A percentile compares a stretch with the other conserved stretches of the same genome.
Evolutionary conservation across 1,140 invertebrate genomes (phyloP).

Genomic region (Leucophenga varia): DNA sequence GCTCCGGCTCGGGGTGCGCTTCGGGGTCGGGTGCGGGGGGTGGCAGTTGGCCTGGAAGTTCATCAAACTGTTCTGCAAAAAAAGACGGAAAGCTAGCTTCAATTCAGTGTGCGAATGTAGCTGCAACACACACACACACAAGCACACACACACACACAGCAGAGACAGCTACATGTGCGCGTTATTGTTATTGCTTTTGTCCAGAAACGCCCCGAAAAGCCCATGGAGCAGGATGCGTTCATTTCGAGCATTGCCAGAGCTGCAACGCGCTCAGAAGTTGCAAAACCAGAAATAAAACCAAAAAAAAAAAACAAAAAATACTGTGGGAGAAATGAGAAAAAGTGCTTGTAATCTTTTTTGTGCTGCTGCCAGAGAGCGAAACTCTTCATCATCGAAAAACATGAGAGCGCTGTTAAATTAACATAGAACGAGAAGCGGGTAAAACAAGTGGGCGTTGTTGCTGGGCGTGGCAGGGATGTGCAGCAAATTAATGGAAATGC

Average conservation of each 20-base stretch:
- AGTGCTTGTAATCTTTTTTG: too few species aligned
- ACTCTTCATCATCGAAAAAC: constrained; percentile 50
- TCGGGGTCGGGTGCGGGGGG: too few species aligned
- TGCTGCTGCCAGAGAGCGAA: too few species aligned
- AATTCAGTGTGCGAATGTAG: constrained; percentile 13
- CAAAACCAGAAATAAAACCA: constrained; percentile 10
- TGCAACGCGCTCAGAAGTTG: constrained; percentile 6
- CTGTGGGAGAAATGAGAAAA: too few species aligned
- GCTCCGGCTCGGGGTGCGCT: not conserved
- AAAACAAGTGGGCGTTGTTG: constrained; percentile 18
- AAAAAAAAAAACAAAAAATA: too few species aligned
- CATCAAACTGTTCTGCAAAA: constrained; percentile 35
- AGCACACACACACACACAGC: not conserved
- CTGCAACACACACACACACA: constrained; percentile 8
- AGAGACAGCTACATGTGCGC: constrained; percentile 29
- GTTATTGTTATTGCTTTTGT: constrained; percentile 50
- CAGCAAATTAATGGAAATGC: constrained; percentile 23
- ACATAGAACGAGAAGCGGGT: constrained; percentile 25
- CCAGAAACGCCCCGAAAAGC: constrained; percentile 21
- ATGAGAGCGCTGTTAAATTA: constrained; percentile 40
- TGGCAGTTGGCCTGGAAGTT: constrained; percentile 31
- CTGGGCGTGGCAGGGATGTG: too few species aligned
- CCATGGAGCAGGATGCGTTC: constrained; percentile 29
- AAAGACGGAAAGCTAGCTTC: constrained; percentile 16
- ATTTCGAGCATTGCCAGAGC: constrained; percentile 17